Evolutionary conservation across 2,113 vertebrate genomes (phyloP), one percentile per base, ranked within the genome.

Genomic region (Corythornis vintsioides): DNA sequence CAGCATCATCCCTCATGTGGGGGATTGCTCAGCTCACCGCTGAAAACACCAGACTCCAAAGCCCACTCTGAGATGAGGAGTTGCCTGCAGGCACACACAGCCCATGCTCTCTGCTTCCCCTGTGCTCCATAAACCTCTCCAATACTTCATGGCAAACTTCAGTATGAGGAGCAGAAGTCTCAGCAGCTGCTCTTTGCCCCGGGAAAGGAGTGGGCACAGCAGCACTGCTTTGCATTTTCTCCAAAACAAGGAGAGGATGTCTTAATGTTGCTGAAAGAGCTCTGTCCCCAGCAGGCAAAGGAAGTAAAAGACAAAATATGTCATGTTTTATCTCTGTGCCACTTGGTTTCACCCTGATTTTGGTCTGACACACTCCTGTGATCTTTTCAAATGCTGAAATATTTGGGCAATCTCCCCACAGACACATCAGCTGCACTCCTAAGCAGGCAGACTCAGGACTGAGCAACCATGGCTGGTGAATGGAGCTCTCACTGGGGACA

Each of bases 311-410:
- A 15, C 10, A 85, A 77, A 78, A 64, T 11, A 15, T 4, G 29
- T n/a, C 24, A 33, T 29, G 9, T 83, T 94, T 74, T 83, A 42
- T 63, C 33, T 76, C 60, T 2, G 2, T 5, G 3, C 15, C 67
- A 43, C 43, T 66, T 94, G 60, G 13, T 82, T 56, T 80, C 3
- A 0, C 25, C 40, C 56, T 11, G 10, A 16, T 55, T 63, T 91
- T 35, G 28, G 53, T 63, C 19, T 43, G 77, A 64, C 20, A 29
- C 6, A 6, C 7, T 73, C 40, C 16, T 24, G n/a, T 6, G 6
- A 40, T 82, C 47, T 80, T 92, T 83, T 80, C 43, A 83, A 89
- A 59, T 25, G 56, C 14, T 76, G 67, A 85, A 73, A 47, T 61
- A 80, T 84, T 95, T 86, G 40, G 38, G 33, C 78, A 83, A 93